Conservation (phyloP, 2,113 vertebrate species). For the Cathartes aura region DNA sequence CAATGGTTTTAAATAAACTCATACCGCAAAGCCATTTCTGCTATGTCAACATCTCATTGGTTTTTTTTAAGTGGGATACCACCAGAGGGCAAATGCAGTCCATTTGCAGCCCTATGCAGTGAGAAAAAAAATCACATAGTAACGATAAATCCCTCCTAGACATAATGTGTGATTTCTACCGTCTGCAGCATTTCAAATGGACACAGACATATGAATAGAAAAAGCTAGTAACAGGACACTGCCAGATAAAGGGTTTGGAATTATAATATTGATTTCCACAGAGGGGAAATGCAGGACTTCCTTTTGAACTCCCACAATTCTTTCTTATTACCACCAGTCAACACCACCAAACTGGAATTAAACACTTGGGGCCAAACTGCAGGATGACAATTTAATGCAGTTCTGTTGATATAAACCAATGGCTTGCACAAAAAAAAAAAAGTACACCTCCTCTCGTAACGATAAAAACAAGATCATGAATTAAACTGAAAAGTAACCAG, state of each 20-base stretch:
- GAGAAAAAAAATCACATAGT: background rate
- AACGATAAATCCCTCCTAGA: background rate
- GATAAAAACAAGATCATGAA: background rate
- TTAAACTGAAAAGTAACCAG: background rate
- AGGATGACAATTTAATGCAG: background rate
- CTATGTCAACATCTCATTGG: conserved; percentile 8
- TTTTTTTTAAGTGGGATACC: background rate
- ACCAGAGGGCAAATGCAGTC: background rate
- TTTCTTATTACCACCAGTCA: background rate
- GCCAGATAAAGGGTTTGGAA: background rate
- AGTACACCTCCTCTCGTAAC: background rate
- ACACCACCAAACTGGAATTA: background rate
- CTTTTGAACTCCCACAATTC: background rate
- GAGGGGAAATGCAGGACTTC: background rate
- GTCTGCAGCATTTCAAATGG: background rate
- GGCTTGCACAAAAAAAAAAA: background rate
- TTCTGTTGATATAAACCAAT: background rate
- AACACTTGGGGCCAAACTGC: background rate
- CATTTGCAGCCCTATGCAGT: background rate
- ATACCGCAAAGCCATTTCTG: background rate
- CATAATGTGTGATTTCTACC: background rate
- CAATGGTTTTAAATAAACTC: conserved; percentile 49
- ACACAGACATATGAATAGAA: conserved; percentile 1
- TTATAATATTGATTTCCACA: background rate
- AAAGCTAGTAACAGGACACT: background rate